Base-by-base conservation (phyloP, 64 coral and sea anemone species). In the Acropora tenuis region DNA sequence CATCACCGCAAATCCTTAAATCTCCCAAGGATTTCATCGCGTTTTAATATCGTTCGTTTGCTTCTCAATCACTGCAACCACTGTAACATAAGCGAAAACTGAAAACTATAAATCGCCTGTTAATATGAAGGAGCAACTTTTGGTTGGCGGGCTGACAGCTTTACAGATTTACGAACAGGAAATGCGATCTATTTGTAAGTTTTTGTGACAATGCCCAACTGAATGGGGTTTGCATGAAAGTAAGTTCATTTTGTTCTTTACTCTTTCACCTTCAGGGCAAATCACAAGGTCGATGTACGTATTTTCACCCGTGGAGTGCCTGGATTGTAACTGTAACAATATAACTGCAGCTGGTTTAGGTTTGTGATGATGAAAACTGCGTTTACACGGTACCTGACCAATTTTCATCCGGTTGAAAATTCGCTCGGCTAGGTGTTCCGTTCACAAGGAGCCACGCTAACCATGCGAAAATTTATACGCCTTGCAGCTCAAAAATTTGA, bases 201-300 rank as follows among this genome's bases (percentile, higher is more conserved):
- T 75, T 83, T 10, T 50, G 20, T 49, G 16, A 13, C 44, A 48
- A 50, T 67, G 59, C 80, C 52, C 12, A 83, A 15, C n/a, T 16
- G 60, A 85, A 69, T 48, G 15, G 5, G 4, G 66, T 86, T 40
- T 87, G 19, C 20, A 47, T 78, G 8, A 20, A 47, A 30, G 30
- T 30, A 30, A 30, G 30, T 30, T 30, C 30, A 30, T 30, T 47
- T 7, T 15, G 18, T 49, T 5, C 61, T 30, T 74, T 87, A 73
- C 60, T 73, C 41, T 7, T 72, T 40, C n/a, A 79, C 65, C 75
- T 65, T 10, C 43, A 99, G 97, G 97, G 83, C 91, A 89, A 85
- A 91, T 95, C 60, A 80, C 88, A 59, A 78, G 91, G 11, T 99
- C 97, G 4, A 99, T 99, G 44, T 99, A 99, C 47, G 86, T 91